Conservation (phyloP, 2,888 invertebrate species). For the Tipula unca region DNA sequence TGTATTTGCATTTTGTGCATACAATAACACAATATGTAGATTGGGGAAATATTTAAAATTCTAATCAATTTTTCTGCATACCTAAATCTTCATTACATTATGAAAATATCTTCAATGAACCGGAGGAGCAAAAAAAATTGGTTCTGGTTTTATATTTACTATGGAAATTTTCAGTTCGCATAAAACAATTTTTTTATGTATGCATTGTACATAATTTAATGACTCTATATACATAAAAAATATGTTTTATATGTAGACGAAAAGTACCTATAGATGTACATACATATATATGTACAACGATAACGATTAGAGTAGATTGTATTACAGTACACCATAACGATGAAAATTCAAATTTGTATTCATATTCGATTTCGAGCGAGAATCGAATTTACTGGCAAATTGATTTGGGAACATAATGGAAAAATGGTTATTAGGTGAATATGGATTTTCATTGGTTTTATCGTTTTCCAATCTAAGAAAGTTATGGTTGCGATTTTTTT, state of each 20-base stretch:
- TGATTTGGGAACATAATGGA: neutral
- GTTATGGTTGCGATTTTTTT: neutral
- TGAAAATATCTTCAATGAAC: neutral
- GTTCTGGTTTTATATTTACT: neutral
- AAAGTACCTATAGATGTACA: too few relatives aligned
- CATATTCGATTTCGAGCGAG: neutral
- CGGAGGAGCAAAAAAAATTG: neutral
- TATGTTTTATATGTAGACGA: neutral
- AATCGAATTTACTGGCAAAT: neutral
- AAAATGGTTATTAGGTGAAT: neutral
- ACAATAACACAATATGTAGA: too few relatives aligned
- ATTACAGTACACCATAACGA: neutral
- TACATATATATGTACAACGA: too few relatives aligned
- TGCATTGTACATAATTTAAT: neutral
- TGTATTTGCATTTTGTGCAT: neutral
- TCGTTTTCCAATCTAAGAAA: neutral
- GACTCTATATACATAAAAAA: neutral
- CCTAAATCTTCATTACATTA: neutral
- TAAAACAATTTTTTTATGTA: neutral
- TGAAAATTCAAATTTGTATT: neutral
- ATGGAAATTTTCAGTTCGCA: neutral
- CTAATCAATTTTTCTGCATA: neutral
- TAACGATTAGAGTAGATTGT: too few relatives aligned
- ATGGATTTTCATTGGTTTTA: neutral
- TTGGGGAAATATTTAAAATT: neutral